Conservation (phyloP, 2,113 vertebrate species). For the Leuciscus idus region DNA sequence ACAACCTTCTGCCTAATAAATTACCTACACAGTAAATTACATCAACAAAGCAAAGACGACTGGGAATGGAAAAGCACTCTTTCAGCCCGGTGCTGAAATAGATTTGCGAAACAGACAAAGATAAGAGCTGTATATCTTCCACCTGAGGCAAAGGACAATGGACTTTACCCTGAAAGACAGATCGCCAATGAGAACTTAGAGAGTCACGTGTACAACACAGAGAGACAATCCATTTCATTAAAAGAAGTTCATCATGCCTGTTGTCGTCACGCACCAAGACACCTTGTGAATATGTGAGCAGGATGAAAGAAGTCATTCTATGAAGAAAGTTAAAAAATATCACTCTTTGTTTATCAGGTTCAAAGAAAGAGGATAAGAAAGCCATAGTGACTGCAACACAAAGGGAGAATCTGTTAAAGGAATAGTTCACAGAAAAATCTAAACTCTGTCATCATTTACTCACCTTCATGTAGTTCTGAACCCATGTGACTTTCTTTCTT, state of each 20-base stretch:
- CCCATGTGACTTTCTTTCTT: background rate
- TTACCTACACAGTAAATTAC: slow-evolving; percentile 51
- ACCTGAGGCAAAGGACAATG: slow-evolving; percentile 28
- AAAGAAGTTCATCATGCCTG: slow-evolving; percentile 9
- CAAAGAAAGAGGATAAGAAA: background rate
- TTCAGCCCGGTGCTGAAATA: slow-evolving; percentile 25
- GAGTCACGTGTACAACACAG: slow-evolving; percentile 24
- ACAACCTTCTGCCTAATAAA: slow-evolving; percentile 46
- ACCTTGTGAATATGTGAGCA: background rate
- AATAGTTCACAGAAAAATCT: background rate
- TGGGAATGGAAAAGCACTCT: slow-evolving; percentile 28
- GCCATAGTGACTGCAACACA: background rate
- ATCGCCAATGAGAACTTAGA: slow-evolving; percentile 25
- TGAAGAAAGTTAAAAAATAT: slow-evolving; percentile 7
- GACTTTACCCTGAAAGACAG: slow-evolving; percentile 38
- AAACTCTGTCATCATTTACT: background rate
- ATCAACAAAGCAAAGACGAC: slow-evolving; percentile 36
- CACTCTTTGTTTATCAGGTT: slow-evolving; percentile 20
- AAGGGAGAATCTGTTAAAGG: background rate
- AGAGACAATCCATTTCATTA: slow-evolving; percentile 11
- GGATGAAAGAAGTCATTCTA: slow-evolving; percentile 13
- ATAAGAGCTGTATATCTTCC: slow-evolving; percentile 20
- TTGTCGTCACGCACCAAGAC: background rate
- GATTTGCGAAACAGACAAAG: slow-evolving; percentile 29
- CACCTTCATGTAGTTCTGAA: background rate